Base-by-base conservation (phyloP, 2,888 invertebrate species). In the Parascotia fuliginaria region DNA sequence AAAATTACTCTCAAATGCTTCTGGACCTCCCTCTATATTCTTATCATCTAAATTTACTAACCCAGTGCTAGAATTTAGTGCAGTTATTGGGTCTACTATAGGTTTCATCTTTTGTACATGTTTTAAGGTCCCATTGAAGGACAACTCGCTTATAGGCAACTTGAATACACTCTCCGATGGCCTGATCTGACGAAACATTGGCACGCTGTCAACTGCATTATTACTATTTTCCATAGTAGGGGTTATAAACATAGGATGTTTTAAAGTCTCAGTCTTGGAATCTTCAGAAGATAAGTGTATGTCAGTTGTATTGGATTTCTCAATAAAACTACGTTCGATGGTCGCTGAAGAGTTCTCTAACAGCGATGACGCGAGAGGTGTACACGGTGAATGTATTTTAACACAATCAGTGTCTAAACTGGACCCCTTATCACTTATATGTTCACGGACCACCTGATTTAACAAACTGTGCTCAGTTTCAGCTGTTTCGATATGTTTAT, bases 211-310 rank as follows among this genome's bases (percentile, higher is more conserved):
- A 2, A 92, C 87, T 3, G 92, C 92, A 79, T 92, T 92, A 59
- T 89, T 92, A 55, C 92, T 92, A 52, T 92, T 92, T 68, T 92
- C 92, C 92, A 92, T 92, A 37, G 89, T 92, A 54, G 91, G 87
- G 65, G 89, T 86, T 79, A 91, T 85, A 37, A 92, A 89, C 39
- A 89, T 77, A 14, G 89, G 83, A 38, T 81, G 83, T 52, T 85
- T 87, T 53, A 79, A 76, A 44, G 68, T 62, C 51, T 78, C 80
- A 5, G 75, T 76, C 67, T 85, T 88, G 0, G 83, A 85, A 47
- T 90, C 90, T 58, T 90, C 90, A 0, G 87, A 89, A 3, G 86
- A 84, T 9, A 80, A 67, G 1, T 81, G 86, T 19, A 79, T 72
- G 56, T 86, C 87, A 3, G 77, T 73, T 28, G 74, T 76, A 51